These are phyloP conservation scores for Ceyx melanurus DNA, from an alignment of 2,113 vertebrate species.

Conservation along the genomic window DNA sequence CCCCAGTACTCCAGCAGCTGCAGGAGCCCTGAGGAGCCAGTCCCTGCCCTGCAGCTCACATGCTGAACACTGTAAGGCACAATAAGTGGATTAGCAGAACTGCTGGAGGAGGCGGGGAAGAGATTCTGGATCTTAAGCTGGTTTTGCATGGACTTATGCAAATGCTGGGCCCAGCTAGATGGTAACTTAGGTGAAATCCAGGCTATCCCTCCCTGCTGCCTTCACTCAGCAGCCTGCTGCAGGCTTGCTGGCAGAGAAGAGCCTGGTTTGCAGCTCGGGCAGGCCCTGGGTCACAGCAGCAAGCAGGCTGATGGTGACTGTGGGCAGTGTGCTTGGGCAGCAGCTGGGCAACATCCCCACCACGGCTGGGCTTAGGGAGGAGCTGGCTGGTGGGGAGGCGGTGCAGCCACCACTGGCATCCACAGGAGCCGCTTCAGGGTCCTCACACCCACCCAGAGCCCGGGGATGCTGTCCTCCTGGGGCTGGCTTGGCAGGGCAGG, in stretches of 20 bases:
- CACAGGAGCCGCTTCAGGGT: not conserved
- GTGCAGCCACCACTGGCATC: not conserved
- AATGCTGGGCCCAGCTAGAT: not conserved
- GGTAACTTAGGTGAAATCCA: not conserved
- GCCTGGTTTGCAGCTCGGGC: not conserved
- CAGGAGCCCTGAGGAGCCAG: accelerated
- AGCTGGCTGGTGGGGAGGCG: not conserved
- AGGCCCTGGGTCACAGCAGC: not conserved
- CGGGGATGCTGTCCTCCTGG: not conserved
- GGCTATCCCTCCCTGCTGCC: not conserved
- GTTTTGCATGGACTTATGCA: not conserved
- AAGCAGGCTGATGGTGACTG: accelerated
- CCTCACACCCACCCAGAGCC: not conserved
- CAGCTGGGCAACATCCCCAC: accelerated
- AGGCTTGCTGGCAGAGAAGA: not conserved
- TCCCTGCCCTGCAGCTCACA: not conserved
- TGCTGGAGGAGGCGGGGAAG: not conserved
- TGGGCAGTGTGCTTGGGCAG: not conserved
- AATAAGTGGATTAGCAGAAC: slow-evolving; percentile 2
- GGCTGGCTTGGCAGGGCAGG: not conserved
- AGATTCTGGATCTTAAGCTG: not conserved
- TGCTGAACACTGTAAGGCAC: not conserved
- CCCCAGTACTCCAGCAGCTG: not conserved
- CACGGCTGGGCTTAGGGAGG: not conserved
- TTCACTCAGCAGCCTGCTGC: not conserved